Percentiles rank a stretch among this genome's conserved stretches.
Conservation (phyloP, 2,113 vertebrate genomes). For the Melanostigma gelatinosum region DNA sequence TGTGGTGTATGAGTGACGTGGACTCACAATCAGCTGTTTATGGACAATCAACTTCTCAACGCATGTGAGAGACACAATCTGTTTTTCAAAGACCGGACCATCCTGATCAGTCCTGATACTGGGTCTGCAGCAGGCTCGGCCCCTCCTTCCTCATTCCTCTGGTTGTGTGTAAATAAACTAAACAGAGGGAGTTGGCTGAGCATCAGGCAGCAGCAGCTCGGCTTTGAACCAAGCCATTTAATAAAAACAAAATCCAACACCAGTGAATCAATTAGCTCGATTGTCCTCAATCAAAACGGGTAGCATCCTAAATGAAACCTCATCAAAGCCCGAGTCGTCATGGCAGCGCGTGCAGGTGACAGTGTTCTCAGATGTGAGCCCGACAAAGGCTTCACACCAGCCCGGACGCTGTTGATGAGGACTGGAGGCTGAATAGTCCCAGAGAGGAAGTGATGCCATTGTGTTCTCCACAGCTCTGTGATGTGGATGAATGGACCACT, state of each 20-base stretch:
- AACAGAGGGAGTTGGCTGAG: background rate
- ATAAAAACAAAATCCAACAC: constrained; percentile 3
- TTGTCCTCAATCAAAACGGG: constrained; percentile 5
- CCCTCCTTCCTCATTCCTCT: background rate
- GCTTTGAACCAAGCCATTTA: background rate
- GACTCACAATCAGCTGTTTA: background rate
- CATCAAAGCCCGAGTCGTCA: constrained; percentile 66
- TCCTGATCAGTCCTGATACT: background rate
- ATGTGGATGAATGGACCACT: constrained; percentile 55
- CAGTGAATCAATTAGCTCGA: constrained; percentile 25
- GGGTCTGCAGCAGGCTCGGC: too few species aligned
- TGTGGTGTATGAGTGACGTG: background rate
- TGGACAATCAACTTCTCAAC: background rate
- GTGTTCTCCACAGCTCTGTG: constrained; percentile 50
- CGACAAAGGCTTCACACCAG: constrained; percentile 77
- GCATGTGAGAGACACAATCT: background rate
- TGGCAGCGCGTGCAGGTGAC: constrained; percentile 69
- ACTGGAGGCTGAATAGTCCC: constrained; percentile 65
- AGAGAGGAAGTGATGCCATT: constrained; percentile 59
- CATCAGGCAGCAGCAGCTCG: background rate
- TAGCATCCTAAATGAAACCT: constrained; percentile 27
- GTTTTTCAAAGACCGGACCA: background rate
- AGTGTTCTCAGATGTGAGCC: constrained; percentile 47
- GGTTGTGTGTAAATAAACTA: background rate
- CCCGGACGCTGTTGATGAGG: constrained; percentile 61